Conservation (phyloP, 64 coral and sea anemone species). For the Montipora sp. region DNA sequence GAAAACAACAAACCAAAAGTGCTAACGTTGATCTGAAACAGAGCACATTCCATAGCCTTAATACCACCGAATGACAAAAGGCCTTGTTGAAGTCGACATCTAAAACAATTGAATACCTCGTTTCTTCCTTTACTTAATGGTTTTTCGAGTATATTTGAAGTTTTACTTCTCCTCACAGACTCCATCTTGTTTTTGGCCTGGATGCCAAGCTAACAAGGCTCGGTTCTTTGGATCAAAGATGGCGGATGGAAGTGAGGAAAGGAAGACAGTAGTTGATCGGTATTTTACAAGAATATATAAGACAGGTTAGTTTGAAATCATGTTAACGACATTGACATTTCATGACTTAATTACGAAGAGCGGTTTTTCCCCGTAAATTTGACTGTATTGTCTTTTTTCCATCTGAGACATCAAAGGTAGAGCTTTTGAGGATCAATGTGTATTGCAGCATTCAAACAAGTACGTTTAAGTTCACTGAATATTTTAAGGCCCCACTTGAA, state of each 20-base stretch:
- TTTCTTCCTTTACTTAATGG: conserved; percentile 98
- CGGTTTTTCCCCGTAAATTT: not conserved
- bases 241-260: conserved; percentile 43
- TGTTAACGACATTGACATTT: not conserved
- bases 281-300: conserved; percentile 80
- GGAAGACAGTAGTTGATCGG: conserved; percentile 76
- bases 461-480: conserved; percentile 42
- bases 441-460: conserved; percentile 99
- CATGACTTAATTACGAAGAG: not conserved
- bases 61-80: not conserved
- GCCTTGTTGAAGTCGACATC: not conserved
- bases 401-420: conserved; percentile 81
- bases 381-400: not conserved
- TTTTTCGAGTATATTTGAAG: conserved; percentile 93
- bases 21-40: conserved; percentile 91
- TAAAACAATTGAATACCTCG: conserved; percentile 54
- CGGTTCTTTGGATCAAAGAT: conserved; percentile 46
- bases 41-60: not conserved
- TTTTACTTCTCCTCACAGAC: conserved; percentile 78
- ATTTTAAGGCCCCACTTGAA: not conserved
- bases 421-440: conserved; percentile 84
- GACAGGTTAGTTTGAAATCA: not conserved
- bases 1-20: conserved; percentile 95
- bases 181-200: conserved; percentile 86
- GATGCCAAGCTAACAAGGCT: conserved; percentile 44